Evolutionary conservation across 2,888 invertebrate species (phyloP).

Genomic region (Pristionchus fissidentatus): DNA sequence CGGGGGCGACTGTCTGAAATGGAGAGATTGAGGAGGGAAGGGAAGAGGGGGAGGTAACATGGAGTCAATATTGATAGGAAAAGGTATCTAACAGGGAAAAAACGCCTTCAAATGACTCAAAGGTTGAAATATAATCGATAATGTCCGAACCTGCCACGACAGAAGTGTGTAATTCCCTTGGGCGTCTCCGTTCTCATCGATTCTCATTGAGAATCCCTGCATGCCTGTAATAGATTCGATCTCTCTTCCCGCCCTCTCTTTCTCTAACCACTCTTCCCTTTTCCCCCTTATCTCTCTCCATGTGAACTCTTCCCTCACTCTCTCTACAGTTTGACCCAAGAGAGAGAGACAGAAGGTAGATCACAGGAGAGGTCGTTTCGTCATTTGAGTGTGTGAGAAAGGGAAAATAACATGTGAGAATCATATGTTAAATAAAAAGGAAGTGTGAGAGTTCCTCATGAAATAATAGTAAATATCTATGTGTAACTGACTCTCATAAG

Average conservation of each 20-base stretch:
- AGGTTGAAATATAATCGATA: not conserved
- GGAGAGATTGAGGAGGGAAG: not conserved
- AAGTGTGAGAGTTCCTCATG: not conserved
- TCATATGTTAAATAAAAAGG: slow-evolving; percentile 77
- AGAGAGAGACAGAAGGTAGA: slow-evolving; percentile 76
- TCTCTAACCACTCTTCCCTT: not conserved
- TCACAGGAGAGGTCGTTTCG: slow-evolving; percentile 72
- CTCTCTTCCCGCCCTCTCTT: not conserved
- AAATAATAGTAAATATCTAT: too few species aligned
- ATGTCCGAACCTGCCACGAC: slow-evolving; percentile 80
- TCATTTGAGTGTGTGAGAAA: not conserved
- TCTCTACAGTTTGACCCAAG: slow-evolving; percentile 78
- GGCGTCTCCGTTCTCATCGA: slow-evolving; percentile 90
- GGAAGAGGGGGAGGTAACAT: not conserved
- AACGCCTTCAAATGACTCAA: not conserved
- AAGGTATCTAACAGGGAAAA: not conserved
- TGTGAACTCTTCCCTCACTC: not conserved
- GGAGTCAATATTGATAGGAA: not conserved
- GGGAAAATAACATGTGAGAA: slow-evolving; percentile 78
- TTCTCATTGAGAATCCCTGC: slow-evolving; percentile 91
- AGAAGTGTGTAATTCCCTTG: slow-evolving; percentile 92
- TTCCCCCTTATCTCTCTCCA: not conserved
- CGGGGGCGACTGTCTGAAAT: slow-evolving; percentile 31
- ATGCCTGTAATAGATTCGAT: slow-evolving; percentile 83
- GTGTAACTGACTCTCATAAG: slow-evolving; percentile 75